Evolutionary conservation across 1,140 invertebrate genomes (phyloP), one percentile per base, ranked within the genome.

Genomic region (Cydia fagiglandana): DNA sequence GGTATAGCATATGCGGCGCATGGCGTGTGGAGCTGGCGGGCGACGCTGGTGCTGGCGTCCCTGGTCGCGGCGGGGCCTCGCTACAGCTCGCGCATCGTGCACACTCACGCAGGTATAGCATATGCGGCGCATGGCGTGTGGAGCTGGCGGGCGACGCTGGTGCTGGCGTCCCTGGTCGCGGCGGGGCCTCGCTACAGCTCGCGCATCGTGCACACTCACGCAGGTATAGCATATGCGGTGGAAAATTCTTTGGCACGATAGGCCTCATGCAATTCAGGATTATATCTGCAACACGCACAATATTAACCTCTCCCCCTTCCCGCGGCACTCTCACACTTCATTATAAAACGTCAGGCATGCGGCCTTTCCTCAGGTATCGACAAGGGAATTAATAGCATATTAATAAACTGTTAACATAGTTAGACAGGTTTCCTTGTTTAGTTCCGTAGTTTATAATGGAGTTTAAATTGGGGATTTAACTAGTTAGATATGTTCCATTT

Each of bases 71-170:
- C 89, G 64, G 94, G 93, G 66, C 34, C 34, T 13, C 15, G 50
- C 13, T 56, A n/a, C 50, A 56, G 15, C n/a, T n/a, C n/a, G n/a
- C n/a, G n/a, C n/a, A n/a, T n/a, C n/a, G n/a, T n/a, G n/a, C n/a
- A n/a, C n/a, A n/a, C 15, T 4, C 45, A 47, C 45, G 50, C 50
- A 53, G 50, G 50, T 53, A 53, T 15, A 2, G 56, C 10, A 47
- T 7, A 64, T 28, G 38, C 75, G n/a, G 6, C 3, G 15, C 15
- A n/a, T 5, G n/a, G n/a, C 1, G 81, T 84, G 86, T 84, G 88
- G 85, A 84, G 83, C 88, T 90, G 88, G 86, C 87, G 86, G 85
- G 89, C 89, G 86, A 81, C 84, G 82, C 86, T 87, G 80, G 84
- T 84, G 84, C 86, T 90, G 78, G 86, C 86, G 77, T 80, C 85